phyloP scores from a whole-genome alignment of 2,888 invertebrate genomes.

The Microplitis manilae region DNA sequence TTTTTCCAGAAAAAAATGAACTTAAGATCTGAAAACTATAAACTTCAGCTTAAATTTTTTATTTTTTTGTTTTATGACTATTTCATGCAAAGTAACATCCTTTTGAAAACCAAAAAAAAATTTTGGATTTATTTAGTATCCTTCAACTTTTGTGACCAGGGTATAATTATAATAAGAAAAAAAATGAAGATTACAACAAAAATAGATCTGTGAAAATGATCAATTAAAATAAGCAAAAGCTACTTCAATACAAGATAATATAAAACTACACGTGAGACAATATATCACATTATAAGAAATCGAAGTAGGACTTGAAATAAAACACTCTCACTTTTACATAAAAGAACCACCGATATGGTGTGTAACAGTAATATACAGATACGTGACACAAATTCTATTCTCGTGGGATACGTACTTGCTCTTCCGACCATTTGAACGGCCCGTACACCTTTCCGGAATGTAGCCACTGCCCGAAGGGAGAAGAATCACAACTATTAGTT shows the following conservation, averaged over 20 bases:
- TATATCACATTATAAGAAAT: background rate
- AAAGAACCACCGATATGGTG: conserved; percentile 24
- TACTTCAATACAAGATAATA: background rate
- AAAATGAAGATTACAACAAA: background rate
- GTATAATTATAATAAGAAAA: background rate
- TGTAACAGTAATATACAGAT: conserved; percentile 55
- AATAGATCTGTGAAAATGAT: background rate
- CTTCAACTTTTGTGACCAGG: no score
- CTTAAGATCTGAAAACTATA: no score
- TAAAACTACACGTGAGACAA: conserved; percentile 12
- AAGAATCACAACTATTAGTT: conserved; percentile 74
- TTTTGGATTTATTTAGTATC: no score
- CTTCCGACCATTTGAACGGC: conserved; percentile 98
- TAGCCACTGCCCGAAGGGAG: conserved; percentile 88
- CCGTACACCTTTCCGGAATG: conserved; percentile 99
- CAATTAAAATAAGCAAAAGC: background rate
- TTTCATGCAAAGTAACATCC: no score
- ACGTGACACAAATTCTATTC: conserved; percentile 70
- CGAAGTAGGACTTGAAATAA: background rate
- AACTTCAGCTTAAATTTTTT: no score
- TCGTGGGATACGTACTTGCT: conserved; percentile 91
- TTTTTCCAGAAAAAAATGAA: no score
- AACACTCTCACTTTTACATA: conserved; percentile 14
- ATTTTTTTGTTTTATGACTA: no score
- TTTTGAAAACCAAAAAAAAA: no score